A percentile compares a stretch with the other conserved stretches of the same genome.
Conservation (phyloP, 2,113 vertebrate species). For the Procapra przewalskii region DNA sequence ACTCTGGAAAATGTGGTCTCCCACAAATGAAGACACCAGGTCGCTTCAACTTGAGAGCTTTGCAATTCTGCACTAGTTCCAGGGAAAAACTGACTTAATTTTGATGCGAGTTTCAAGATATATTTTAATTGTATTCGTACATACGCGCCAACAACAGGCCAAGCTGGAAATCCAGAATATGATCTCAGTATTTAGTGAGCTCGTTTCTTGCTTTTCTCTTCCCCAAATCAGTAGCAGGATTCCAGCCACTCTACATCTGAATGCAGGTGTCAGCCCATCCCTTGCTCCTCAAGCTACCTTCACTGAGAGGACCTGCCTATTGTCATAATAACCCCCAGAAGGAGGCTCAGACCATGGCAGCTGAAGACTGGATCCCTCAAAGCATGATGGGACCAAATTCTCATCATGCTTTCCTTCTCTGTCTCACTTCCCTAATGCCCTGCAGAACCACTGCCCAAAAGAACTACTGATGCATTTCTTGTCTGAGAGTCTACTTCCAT, state of each 20-base stretch:
- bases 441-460: not conserved
- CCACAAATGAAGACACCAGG: not conserved
- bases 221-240: not conserved
- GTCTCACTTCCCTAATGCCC: not conserved
- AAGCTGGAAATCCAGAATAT: not conserved
- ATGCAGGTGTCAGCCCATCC: not conserved
- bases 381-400: not conserved
- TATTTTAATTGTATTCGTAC: not conserved
- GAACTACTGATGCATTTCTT: not conserved
- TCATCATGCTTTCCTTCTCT: not conserved
- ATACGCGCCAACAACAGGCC: no score
- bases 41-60: not conserved
- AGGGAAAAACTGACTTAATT: not conserved
- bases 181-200: not conserved
- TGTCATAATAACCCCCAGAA: not conserved
- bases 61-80: not conserved
- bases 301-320: not conserved
- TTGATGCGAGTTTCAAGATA: not conserved
- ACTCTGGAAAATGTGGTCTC: not conserved
- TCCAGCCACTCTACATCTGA: not conserved
- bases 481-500: no score
- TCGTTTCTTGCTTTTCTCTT: not conserved
- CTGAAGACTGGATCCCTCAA: not conserved
- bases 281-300: not conserved
- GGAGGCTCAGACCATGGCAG: not conserved